A percentile compares a stretch with the other conserved stretches of the same genome.
Conservation (phyloP, 92 coral and sea anemone species). For the Bergia sp. region DNA sequence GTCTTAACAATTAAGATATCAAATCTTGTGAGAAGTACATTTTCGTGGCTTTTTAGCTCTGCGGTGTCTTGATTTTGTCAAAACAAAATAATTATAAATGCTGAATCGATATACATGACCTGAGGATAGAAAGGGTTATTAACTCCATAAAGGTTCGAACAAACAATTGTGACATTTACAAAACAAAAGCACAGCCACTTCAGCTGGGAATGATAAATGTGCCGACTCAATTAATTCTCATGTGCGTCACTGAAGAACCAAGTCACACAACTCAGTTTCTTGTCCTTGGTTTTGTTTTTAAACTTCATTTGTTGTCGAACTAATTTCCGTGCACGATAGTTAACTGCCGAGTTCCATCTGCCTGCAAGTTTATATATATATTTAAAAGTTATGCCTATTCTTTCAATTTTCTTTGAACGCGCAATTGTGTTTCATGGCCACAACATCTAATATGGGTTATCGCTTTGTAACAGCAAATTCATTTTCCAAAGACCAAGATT, state of each 20-base stretch:
- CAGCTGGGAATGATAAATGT: constrained; percentile 14
- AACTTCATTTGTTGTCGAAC: background rate
- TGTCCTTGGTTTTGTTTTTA: background rate
- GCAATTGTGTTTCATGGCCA: background rate
- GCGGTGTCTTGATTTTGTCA: background rate
- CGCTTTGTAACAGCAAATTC: background rate
- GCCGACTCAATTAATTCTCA: background rate
- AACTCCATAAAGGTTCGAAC: background rate
- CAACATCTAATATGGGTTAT: background rate
- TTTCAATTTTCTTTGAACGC: background rate
- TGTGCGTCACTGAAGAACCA: background rate
- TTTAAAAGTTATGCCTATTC: background rate
- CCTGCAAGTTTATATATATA: background rate
- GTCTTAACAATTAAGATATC: background rate
- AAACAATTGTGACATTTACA: background rate
- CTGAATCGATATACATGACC: constrained; percentile 13
- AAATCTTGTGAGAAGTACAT: background rate
- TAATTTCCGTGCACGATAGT: background rate
- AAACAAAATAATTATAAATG: background rate
- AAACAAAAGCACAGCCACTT: constrained; percentile 5
- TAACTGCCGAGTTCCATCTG: background rate
- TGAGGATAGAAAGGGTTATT: background rate
- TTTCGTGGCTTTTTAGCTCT: background rate
- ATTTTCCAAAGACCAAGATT: background rate
- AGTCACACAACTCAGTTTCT: background rate